Evolutionary conservation across 1,140 invertebrate genomes (phyloP), one percentile per base, ranked within the genome.

Genomic region (Aphis craccivora): DNA sequence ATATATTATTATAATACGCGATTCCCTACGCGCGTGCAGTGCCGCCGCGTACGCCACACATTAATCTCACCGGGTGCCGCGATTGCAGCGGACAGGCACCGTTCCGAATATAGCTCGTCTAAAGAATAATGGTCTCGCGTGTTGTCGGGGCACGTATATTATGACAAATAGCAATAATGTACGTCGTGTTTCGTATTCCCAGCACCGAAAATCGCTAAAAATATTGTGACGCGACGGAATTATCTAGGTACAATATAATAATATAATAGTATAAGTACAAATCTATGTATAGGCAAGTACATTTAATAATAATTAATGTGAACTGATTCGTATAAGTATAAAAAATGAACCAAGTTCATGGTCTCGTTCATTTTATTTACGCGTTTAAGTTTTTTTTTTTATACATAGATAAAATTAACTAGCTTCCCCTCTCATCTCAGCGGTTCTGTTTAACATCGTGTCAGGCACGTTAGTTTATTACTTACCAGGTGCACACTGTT

Each of bases 71-170:
- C 37, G 37, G 37, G 83, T 84, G 9, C 60, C 30, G 60, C 60
- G 60, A 76, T 76, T n/a, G 60, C 60, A n/a, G 60, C 60, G 60
- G 60, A 76, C 60, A 76, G 60, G 60, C 60, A 76, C 83, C 40
- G 83, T 84, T 84, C 83, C 37, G 40, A 84, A 84, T 84, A 84
- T 84, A 84, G 83, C 83, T 25, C 60, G 60, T 76, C 60, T n/a
- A 11, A 30, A 84, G 83, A 40, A 84, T 40, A 25, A 84, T 84
- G 37, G 22, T 84, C 37, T 23, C 3, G 23, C 83, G 83, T 76
- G 60, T 84, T 40, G 83, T 84, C 83, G 22, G 37, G 83, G 25
- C 83, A 4, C 37, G 14, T 11, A 2, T 67, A 67, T n/a, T 18
- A 18, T n/a, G 60, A 76, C n/a, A 76, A n/a, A 14, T 67, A 35